Evolutionary conservation across 2,113 vertebrate species (phyloP).

Genomic region (Micronycteris hirsuta): DNA sequence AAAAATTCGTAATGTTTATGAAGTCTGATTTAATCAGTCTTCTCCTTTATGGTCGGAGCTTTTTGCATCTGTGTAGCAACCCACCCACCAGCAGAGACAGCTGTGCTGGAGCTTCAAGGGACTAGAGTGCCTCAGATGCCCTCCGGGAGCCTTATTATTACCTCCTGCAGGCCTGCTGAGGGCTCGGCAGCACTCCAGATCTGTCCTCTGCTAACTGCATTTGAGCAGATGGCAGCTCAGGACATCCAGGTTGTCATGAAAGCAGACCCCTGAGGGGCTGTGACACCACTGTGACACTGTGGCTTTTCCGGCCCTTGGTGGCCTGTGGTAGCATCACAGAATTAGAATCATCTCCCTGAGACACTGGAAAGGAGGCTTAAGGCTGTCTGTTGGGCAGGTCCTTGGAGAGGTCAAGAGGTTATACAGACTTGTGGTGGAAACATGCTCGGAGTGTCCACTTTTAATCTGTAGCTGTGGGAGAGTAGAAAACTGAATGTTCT

Average conservation of each 20-base stretch:
- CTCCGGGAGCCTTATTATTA: neutral
- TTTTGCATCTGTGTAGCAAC: neutral
- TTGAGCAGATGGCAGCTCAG: constrained; percentile 27
- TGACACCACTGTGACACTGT: neutral
- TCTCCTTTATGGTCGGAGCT: neutral
- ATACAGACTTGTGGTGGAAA: neutral
- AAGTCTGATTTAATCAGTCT: neutral
- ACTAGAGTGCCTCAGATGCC: neutral
- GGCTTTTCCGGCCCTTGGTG: neutral
- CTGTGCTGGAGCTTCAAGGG: neutral
- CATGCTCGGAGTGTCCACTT: neutral
- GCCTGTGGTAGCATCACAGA: neutral
- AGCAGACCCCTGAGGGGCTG: neutral
- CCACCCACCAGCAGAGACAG: neutral
- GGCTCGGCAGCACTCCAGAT: neutral
- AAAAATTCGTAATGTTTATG: neutral
- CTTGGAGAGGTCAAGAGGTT: neutral
- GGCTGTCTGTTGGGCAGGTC: neutral
- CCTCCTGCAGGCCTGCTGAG: neutral
- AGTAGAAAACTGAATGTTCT: neutral
- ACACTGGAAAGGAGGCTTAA: neutral
- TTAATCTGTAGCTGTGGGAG: neutral
- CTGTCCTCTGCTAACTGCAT: neutral
- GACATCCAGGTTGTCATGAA: neutral
- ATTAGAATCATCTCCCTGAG: neutral